Conservation (phyloP, 2,888 invertebrate species). For the Netelia virgata region DNA sequence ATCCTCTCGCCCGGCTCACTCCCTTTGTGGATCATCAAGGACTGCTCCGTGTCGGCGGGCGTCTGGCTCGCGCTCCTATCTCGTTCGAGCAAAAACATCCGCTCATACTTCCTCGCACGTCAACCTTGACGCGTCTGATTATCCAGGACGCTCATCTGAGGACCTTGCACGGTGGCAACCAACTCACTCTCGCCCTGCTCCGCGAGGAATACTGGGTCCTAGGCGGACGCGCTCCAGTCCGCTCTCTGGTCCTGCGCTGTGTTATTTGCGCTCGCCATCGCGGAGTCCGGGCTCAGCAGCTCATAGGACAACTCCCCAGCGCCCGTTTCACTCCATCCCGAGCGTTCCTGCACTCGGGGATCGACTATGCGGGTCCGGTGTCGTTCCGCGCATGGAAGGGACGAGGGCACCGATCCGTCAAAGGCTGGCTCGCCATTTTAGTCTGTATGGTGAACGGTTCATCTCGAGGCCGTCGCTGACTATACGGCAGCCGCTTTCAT, state of each 20-base stretch:
- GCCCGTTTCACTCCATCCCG: conserved; percentile 54
- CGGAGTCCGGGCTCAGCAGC: conserved; percentile 42
- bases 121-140: not conserved
- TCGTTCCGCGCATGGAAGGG: too few relatives aligned
- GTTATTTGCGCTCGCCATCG: not conserved
- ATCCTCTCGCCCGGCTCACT: too few relatives aligned
- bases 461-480: not conserved
- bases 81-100: too few relatives aligned
- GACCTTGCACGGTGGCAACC: not conserved
- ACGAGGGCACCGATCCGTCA: not conserved
- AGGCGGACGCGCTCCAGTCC: conserved; percentile 8
- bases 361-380: conserved; percentile 21
- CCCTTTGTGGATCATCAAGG: too few relatives aligned
- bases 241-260: conserved; percentile 17
- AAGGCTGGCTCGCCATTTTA: not conserved
- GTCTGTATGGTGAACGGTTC: not conserved
- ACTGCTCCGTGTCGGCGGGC: too few relatives aligned
- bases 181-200: not conserved
- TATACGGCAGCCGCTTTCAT: conserved; percentile 3
- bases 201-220: conserved; percentile 14
- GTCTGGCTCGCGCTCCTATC: too few relatives aligned
- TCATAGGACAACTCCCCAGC: conserved; percentile 72
- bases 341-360: not conserved
- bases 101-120: too few relatives aligned
- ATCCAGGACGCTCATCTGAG: not conserved